A percentile compares a stretch with the other conserved stretches of the same genome.
phyloP scores from a whole-genome alignment of 1,140 invertebrate species.

The Drosophila kohkoa region DNA sequence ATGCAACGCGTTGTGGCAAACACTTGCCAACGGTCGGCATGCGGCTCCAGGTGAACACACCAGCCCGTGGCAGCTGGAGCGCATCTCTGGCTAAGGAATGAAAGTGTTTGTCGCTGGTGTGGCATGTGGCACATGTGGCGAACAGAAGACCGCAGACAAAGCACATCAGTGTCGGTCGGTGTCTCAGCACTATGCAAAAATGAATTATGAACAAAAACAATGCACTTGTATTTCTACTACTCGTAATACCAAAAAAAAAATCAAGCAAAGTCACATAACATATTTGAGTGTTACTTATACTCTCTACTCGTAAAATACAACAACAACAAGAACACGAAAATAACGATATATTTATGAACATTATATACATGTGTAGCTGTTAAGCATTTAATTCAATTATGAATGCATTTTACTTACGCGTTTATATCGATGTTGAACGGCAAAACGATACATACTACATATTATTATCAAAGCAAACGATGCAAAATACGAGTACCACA shows the following conservation, averaged over 20 bases:
- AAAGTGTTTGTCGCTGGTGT: not conserved
- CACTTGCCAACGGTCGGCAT: conserved; percentile 21
- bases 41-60: conserved; percentile 64
- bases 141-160: not conserved
- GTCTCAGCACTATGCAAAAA: conserved; percentile 47
- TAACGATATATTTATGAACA: conserved; percentile 48
- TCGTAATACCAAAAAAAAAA: conserved; percentile 12
- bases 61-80: conserved; percentile 66
- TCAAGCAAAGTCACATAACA: conserved; percentile 21
- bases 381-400: conserved; percentile 79
- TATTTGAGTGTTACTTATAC: conserved; percentile 19
- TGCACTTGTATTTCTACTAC: conserved; percentile 47
- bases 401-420: conserved; percentile 67
- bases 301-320: conserved; percentile 27
- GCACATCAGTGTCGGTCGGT: conserved; percentile 6
- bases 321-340: conserved; percentile 44
- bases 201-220: conserved; percentile 5
- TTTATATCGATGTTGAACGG: conserved; percentile 68
- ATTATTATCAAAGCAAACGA: conserved; percentile 5
- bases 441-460: conserved; percentile 13
- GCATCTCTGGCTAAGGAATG: conserved; percentile 44
- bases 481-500: conserved; percentile 8
- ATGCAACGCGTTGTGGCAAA: conserved; percentile 22
- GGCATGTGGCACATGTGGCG: conserved; percentile 12
- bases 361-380: conserved; percentile 69